A percentile compares a stretch with the other conserved stretches of the same genome.
Evolutionary conservation across 92 coral and sea anemone species (phyloP).

Genomic region (Phymanthus crucifer): DNA sequence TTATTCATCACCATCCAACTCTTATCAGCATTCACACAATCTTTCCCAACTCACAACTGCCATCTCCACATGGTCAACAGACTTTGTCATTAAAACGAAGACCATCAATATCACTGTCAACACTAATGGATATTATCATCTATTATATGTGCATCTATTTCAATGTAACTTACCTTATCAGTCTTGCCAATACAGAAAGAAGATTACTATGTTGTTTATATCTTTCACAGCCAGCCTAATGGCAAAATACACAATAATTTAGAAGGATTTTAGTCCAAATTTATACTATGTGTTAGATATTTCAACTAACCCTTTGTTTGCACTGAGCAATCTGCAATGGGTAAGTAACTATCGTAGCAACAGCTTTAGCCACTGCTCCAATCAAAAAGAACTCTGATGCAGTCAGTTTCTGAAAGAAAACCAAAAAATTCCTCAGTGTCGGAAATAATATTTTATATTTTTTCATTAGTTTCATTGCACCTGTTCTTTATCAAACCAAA

Average conservation of each 20-base stretch:
- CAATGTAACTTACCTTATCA: conserved; percentile 86
- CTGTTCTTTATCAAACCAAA: no score
- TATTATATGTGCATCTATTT: neutral
- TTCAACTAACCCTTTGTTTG: conserved; percentile 80
- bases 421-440: neutral
- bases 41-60: no score
- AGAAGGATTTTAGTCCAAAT: neutral
- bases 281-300: neutral
- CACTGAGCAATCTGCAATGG: conserved; percentile 99
- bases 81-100: no score
- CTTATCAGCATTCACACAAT: no score
- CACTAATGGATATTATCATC: neutral
- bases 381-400: conserved; percentile 79
- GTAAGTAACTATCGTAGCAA: conserved; percentile 87
- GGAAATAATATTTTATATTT: neutral
- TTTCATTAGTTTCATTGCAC: no score
- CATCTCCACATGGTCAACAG: no score
- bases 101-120: neutral
- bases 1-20: neutral
- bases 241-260: neutral
- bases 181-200: conserved; percentile 69
- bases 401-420: conserved; percentile 51
- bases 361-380: conserved; percentile 96
- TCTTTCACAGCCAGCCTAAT: conserved; percentile 78
- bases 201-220: conserved; percentile 61